Base-by-base conservation (phyloP, 1,140 invertebrate genomes). In the Adelges cooleyi region DNA sequence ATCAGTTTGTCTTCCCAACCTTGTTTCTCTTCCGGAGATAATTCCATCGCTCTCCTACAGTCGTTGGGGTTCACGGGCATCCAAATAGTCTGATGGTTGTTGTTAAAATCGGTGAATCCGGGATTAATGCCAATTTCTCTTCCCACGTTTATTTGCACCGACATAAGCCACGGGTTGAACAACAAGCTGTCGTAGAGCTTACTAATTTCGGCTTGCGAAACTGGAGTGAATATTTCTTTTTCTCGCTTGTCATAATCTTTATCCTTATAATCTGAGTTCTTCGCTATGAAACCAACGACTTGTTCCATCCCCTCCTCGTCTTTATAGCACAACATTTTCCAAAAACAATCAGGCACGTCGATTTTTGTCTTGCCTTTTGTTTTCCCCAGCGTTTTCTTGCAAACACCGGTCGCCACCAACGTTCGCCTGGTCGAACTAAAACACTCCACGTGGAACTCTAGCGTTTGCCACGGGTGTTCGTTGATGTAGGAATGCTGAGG, bases 321-420 rank as follows among this genome's bases (percentile, higher is more conserved):
- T 65, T 67, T 67, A 33, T 67, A 67, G 36, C 66, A 67, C 2
- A 67, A 17, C 54, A 67, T 49, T 67, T 67, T 67, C 66, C 66
- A 67, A 44, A 51, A 67, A 40, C 50, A 67, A 13, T 40, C 22
- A 6, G 54, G 54, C 23, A 67, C 46, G 13, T 51, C 44, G 10
- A 67, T 4, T 20, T 25, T 38, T 8, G 20, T 22, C 56, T 27
- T 65, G 23, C 23, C 42, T 23, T 25, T 11, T 33, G 15, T 51
- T 65, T 50, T 51, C 9, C 36, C 42, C 5, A 49, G 51, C 4
- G 40, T 20, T 1, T 9, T n/a, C 15, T 49, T 67, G 22, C 38
- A 42, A 5, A 42, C 13, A 13, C 40, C 40, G 3, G 40, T 42
- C 3, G 17, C 40, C 13, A 42, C 40, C 13, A 42, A 3, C 13